A percentile compares a stretch with the other conserved stretches of the same genome.
Conservation (phyloP, 2,113 vertebrate genomes). For the Pithys albifrons region DNA sequence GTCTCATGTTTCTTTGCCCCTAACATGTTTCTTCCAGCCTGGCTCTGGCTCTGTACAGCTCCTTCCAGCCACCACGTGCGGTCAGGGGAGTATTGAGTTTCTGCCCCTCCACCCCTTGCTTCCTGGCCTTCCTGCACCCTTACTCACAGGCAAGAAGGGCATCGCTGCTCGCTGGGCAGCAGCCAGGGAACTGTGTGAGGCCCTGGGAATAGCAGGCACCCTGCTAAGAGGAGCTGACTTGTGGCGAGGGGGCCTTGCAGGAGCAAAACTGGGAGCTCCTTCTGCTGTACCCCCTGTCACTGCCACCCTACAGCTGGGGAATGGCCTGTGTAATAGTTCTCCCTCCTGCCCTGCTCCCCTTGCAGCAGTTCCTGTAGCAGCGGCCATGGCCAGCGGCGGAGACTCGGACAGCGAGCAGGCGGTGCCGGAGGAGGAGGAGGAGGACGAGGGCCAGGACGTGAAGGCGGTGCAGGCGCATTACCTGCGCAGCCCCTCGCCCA, state of each 20-base stretch:
- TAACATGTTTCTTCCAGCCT: not conserved
- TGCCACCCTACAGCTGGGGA: rapidly evolving
- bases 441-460: conserved; percentile 64
- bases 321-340: not conserved
- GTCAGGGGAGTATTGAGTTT: conserved; percentile 32
- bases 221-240: not conserved
- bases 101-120: not conserved
- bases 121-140: not conserved
- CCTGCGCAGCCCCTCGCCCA: conserved; percentile 91
- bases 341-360: not conserved
- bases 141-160: conserved; percentile 15
- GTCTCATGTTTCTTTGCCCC: conserved; percentile 37
- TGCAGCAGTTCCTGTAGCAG: not conserved
- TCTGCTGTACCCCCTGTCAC: rapidly evolving
- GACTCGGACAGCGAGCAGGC: conserved; percentile 70
- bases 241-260: not conserved
- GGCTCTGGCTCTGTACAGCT: not conserved
- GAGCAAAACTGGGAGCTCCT: not conserved
- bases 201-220: not conserved
- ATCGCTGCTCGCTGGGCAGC: not conserved
- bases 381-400: conserved; percentile 81
- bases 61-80: not conserved
- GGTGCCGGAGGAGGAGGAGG: conserved; percentile 71
- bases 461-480: conserved; percentile 85
- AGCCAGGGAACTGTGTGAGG: not conserved